These are phyloP conservation scores for Spodoptera exigua DNA, from an alignment of 2,888 invertebrate genomes.

Conservation along the genomic window DNA sequence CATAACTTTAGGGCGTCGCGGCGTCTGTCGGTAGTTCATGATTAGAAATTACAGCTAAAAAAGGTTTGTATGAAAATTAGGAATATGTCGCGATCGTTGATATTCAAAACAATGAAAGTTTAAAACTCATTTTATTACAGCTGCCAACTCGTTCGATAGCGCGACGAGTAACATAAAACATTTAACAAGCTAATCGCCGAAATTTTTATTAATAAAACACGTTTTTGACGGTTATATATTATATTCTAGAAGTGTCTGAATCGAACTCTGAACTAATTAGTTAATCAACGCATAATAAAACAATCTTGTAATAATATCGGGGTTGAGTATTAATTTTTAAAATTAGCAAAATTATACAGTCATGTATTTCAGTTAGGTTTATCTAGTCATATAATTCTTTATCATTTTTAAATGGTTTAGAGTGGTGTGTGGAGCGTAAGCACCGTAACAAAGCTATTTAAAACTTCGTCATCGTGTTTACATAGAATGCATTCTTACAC, in stretches of 20 bases:
- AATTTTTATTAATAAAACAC: slow-evolving; percentile 24
- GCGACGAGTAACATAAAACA: no score
- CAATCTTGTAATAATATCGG: no score
- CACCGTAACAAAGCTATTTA: slow-evolving; percentile 25
- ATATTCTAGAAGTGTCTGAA: background rate
- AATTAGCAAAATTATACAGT: no score
- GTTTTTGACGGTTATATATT: background rate
- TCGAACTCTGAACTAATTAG: background rate
- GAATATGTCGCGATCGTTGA: background rate
- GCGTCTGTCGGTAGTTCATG: no score
- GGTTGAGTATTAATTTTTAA: no score
- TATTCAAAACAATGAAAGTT: background rate
- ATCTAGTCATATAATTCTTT: no score
- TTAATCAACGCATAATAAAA: no score
- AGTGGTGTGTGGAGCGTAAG: background rate
- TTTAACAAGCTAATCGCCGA: slow-evolving; percentile 12
- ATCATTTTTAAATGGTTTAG: no score
- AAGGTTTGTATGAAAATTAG: no score
- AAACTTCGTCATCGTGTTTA: slow-evolving; percentile 12
- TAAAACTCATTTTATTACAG: slow-evolving; percentile 17
- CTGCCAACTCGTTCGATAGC: background rate
- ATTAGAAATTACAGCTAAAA: no score
- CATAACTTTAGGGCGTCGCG: no score
- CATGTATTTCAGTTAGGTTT: no score
- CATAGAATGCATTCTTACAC: slow-evolving; percentile 29